Evolutionary conservation across 2,797 vertebrate species (phyloP), one percentile per base, ranked within the genome.

Genomic region (Coranthus polyacanthus): DNA sequence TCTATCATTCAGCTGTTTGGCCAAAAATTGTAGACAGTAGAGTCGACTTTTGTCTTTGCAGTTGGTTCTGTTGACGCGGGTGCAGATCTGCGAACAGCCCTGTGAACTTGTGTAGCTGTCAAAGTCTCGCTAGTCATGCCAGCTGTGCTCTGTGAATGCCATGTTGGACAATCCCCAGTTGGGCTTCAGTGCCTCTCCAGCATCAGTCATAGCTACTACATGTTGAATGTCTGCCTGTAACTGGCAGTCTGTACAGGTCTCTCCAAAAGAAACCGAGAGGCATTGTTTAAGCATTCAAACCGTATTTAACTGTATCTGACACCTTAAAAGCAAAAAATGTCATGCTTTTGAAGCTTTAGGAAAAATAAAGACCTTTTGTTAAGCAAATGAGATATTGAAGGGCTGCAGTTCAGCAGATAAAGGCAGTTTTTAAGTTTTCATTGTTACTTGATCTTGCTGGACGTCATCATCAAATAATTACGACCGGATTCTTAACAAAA

Each of bases 141-240:
- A 66, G 63, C 63, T 61, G 64, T 62, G 61, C 51, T 62, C 26
- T 58, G 41, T 34, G 46, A 60, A 16, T 57, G 59, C 64, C 68
- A 54, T 69, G 63, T 65, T 26, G 9, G 56, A 76, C 61, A 51
- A 45, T 72, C 13, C 56, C 38, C 42, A 15, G 72, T 6, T 57
- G 63, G 43, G 58, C 55, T 65, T 49, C 63, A 45, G 15, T 37
- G 58, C 37, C 32, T 65, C 24, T 53, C 37, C 17, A 21, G 20
- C 45, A 17, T 65, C 63, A 60, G 63, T 47, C 67, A 51, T 26
- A 17, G 57, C 1, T 5, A 47, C 34, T 16, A 22, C 70, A 36
- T 56, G 44, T 50, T 69, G 63, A 13, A 54, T 1, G 2, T 49
- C 20, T 54, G 62, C 42, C 59, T 67, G 44, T 52, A 45, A 3